A percentile compares a stretch with the other conserved stretches of the same genome.
Evolutionary conservation across 2,113 vertebrate genomes (phyloP).

Genomic region (Semnopithecus entellus): DNA sequence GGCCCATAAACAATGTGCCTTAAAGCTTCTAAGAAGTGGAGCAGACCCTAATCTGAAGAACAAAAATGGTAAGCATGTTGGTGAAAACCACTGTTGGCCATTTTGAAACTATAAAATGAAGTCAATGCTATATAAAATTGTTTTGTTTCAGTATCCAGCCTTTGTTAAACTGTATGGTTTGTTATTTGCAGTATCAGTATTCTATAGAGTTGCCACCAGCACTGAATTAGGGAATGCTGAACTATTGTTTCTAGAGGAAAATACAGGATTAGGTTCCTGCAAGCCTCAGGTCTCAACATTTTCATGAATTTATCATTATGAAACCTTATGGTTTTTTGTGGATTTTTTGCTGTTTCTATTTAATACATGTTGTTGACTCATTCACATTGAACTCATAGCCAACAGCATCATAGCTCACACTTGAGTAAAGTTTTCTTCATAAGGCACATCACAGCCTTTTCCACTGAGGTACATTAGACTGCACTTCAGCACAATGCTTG

Average conservation of each 20-base stretch:
- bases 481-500: neutral
- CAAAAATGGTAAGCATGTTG: constrained; percentile 86
- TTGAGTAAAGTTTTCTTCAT: neutral
- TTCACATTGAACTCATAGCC: neutral
- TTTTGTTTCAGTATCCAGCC: neutral
- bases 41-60: constrained; percentile 89
- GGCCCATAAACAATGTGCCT: constrained; percentile 91
- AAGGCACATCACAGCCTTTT: neutral
- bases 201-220: neutral
- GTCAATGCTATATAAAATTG: neutral
- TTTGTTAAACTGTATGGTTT: neutral
- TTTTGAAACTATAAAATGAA: constrained; percentile 2
- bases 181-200: neutral
- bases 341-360: neutral
- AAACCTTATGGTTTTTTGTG: neutral
- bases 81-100: neutral
- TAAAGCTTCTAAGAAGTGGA: constrained; percentile 91
- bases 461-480: neutral
- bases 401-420: too few relatives aligned
- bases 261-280: neutral
- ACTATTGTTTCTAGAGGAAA: neutral
- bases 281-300: neutral
- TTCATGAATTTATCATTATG: neutral
- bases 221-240: neutral
- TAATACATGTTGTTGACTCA: neutral